Evolutionary conservation across 2,888 invertebrate genomes (phyloP).

Genomic region (Ernsta delagoae): DNA sequence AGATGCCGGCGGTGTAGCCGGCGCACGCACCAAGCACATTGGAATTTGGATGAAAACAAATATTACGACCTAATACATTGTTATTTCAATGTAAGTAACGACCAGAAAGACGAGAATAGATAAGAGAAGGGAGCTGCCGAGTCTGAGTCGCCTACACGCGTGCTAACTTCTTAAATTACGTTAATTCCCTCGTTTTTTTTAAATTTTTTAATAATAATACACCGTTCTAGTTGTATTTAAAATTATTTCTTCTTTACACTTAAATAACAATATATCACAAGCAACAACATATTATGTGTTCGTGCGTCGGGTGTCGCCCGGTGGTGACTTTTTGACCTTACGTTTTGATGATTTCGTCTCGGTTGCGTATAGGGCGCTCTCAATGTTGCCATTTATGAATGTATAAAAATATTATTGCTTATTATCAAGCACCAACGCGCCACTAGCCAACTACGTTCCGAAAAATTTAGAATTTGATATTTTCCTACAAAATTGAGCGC

Average conservation of each 20-base stretch:
- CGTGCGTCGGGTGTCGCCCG: too few relatives aligned
- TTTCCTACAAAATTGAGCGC: constrained; percentile 77
- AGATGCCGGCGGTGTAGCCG: constrained; percentile 40
- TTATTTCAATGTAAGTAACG: constrained; percentile 79
- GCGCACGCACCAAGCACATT: constrained; percentile 47
- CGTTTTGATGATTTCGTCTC: constrained; percentile 45
- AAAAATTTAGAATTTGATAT: constrained; percentile 72
- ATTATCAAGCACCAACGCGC: constrained; percentile 84
- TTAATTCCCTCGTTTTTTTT: constrained; percentile 50
- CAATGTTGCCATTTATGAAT: constrained; percentile 72
- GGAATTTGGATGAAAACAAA: constrained; percentile 85
- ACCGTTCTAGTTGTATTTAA: constrained; percentile 75
- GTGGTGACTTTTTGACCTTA: constrained; percentile 65
- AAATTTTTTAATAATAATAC: constrained; percentile 60
- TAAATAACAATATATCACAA: too few relatives aligned
- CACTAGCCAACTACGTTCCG: constrained; percentile 79
- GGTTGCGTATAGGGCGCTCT: constrained; percentile 57
- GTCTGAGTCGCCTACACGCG: constrained; percentile 68
- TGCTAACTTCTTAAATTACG: constrained; percentile 72
- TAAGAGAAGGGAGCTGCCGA: constrained; percentile 51
- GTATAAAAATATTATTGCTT: constrained; percentile 85
- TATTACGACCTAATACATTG: constrained; percentile 72
- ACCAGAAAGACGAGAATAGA: constrained; percentile 48
- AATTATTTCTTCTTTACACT: constrained; percentile 75
- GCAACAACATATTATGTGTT: too few relatives aligned